phyloP scores from a whole-genome alignment of 2,113 vertebrate genomes.

The Glareola pratincola region DNA sequence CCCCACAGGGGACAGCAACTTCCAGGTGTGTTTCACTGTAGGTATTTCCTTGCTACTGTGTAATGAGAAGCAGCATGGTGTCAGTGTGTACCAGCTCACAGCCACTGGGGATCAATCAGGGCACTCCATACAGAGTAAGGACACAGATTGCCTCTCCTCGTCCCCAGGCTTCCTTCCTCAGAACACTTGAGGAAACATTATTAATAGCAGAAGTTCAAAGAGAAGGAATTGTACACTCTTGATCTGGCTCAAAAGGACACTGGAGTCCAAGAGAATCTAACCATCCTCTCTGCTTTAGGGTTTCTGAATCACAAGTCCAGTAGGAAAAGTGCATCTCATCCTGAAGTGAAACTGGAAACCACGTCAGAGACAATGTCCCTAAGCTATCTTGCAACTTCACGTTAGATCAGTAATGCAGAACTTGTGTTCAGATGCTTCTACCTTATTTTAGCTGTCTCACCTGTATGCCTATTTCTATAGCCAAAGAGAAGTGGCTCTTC shows the following conservation, averaged over 20 bases:
- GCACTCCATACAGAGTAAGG: background rate
- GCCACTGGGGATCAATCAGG: background rate
- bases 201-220: background rate
- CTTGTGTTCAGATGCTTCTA: background rate
- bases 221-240: background rate
- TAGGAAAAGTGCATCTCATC: background rate
- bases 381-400: background rate
- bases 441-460: background rate
- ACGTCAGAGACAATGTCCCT: background rate
- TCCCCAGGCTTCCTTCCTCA: background rate
- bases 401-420: background rate
- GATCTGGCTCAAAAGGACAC: background rate
- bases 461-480: background rate
- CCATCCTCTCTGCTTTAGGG: background rate
- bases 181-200: background rate
- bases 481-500: background rate
- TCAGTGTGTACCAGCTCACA: background rate
- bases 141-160: background rate
- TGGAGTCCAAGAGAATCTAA: background rate
- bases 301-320: background rate
- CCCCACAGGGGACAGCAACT: background rate
- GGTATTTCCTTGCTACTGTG: background rate
- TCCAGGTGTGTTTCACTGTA: background rate
- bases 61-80: rapidly evolving
- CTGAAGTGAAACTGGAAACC: background rate